These are phyloP conservation scores for Plusia festucae DNA, from an alignment of 2,888 invertebrate species.

Conservation along the genomic window DNA sequence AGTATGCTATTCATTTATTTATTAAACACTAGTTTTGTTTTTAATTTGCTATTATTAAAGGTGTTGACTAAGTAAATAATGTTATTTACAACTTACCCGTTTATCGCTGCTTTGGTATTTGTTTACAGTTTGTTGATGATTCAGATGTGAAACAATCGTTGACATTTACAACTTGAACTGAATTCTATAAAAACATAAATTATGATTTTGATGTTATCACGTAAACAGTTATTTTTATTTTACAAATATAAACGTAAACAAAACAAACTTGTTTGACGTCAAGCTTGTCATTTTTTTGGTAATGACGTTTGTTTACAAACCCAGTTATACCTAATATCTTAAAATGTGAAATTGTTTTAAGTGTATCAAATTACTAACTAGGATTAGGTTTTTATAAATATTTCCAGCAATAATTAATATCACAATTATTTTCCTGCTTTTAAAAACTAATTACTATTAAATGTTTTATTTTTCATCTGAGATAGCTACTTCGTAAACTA, in stretches of 20 bases:
- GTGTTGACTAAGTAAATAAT: neutral
- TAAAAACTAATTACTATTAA: too few relatives aligned
- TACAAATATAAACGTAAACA: neutral
- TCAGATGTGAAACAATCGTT: neutral
- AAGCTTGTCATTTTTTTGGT: neutral
- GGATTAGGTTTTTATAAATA: too few relatives aligned
- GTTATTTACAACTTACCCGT: conserved; percentile 32
- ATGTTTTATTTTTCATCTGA: too few relatives aligned
- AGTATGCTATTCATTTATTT: too few relatives aligned
- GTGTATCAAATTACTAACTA: neutral
- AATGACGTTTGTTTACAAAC: conserved; percentile 4
- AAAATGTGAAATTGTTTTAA: neutral
- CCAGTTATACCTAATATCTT: neutral
- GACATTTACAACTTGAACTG: neutral
- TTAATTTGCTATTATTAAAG: too few relatives aligned
- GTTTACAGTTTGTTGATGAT: neutral
- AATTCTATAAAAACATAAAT: conserved; percentile 10
- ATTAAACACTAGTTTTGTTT: too few relatives aligned
- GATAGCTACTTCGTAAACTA: too few relatives aligned
- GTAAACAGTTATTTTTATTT: neutral
- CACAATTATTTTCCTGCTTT: too few relatives aligned
- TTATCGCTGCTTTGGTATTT: neutral
- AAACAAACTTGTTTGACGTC: neutral
- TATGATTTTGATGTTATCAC: neutral
- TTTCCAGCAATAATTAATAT: too few relatives aligned